Percentiles rank a stretch among this genome's conserved stretches.
phyloP scores from a whole-genome alignment of 1,140 invertebrate species.

The Trichonephila clavipes region DNA sequence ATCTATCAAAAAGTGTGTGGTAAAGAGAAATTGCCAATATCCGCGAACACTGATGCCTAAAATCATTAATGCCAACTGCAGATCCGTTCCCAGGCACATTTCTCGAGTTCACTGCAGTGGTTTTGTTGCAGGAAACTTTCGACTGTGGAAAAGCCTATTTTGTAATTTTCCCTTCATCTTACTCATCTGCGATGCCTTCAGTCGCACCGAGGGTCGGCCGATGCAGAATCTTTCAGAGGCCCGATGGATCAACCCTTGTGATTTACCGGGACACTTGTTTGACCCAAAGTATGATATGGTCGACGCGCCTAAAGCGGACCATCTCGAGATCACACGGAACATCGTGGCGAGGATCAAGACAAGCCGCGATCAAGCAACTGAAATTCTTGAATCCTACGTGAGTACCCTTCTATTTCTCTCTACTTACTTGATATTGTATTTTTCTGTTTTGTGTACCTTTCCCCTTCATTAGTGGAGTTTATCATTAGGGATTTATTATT shows the following conservation, averaged over 20 bases:
- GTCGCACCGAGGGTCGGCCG: not conserved
- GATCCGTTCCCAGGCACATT: not conserved
- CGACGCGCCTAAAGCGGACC: constrained; percentile 13
- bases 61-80: not conserved
- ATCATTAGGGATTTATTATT: too few relatives aligned
- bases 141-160: not conserved
- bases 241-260: constrained; percentile 76
- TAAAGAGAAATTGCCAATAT: not conserved
- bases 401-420: constrained; percentile 42
- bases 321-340: not conserved
- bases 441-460: not conserved
- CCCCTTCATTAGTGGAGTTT: not conserved
- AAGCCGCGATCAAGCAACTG: constrained; percentile 41
- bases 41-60: constrained; percentile 23
- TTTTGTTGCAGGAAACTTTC: constrained; percentile 8
- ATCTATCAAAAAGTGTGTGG: not conserved
- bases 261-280: constrained; percentile 69
- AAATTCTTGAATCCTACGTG: constrained; percentile 64
- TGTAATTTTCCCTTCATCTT: not conserved
- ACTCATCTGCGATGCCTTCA: not conserved
- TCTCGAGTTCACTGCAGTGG: constrained; percentile 2
- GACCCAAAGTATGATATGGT: constrained; percentile 50
- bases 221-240: constrained; percentile 12
- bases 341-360: constrained; percentile 28
- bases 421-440: not conserved